Conservation (phyloP, 2,888 invertebrate species). For the Octodonta nipae region DNA sequence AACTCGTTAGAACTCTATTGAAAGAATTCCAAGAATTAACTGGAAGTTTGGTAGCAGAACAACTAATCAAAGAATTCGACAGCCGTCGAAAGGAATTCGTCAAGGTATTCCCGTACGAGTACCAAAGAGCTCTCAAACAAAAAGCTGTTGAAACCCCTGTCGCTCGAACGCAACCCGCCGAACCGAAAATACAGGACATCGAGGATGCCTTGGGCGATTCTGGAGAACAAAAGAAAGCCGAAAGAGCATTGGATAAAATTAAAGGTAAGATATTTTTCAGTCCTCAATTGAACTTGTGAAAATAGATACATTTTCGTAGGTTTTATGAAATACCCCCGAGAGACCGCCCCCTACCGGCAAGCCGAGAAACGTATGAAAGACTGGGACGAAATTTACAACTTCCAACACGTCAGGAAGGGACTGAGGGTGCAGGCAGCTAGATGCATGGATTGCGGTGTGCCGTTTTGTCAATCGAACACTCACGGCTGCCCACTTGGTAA, state of each 20-base stretch:
- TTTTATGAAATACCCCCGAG: conserved; percentile 91
- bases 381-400: conserved; percentile 95
- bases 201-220: conserved; percentile 78
- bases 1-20: conserved; percentile 60
- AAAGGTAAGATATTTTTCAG: conserved; percentile 31
- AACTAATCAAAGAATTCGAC: conserved; percentile 67
- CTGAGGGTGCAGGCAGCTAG: conserved; percentile 81
- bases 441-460: conserved; percentile 99
- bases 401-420: conserved; percentile 73
- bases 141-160: conserved; percentile 31
- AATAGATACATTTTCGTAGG: conserved; percentile 45
- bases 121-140: conserved; percentile 73
- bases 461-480: conserved; percentile 81
- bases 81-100: conserved; percentile 65
- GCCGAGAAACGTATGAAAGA: conserved; percentile 76
- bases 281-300: too few relatives aligned
- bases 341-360: conserved; percentile 73
- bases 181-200: conserved; percentile 52
- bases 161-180: conserved; percentile 19
- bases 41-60: conserved; percentile 61
- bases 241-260: conserved; percentile 70
- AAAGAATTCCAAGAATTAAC: conserved; percentile 79
- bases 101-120: conserved; percentile 94
- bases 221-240: conserved; percentile 65
- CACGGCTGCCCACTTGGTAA: conserved; percentile 97